These are phyloP conservation scores for Antennarius maculatus DNA, from an alignment of 2,797 vertebrate species.

Conservation along the genomic window DNA sequence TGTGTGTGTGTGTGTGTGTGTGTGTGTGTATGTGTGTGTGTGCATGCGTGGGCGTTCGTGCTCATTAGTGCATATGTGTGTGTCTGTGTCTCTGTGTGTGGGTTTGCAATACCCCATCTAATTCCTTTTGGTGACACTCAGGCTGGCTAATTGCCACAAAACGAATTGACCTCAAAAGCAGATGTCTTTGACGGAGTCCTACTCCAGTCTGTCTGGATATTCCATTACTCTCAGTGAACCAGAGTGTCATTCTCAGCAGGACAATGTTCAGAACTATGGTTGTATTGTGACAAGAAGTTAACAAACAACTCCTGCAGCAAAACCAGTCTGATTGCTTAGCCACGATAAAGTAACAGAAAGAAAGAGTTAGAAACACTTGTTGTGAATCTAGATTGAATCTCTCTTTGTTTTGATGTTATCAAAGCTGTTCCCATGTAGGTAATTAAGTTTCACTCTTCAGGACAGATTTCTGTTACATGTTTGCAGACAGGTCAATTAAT, in stretches of 20 bases:
- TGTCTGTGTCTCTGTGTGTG: neutral
- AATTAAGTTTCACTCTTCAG: too few species aligned
- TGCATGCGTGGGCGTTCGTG: neutral
- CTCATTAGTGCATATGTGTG: too few species aligned
- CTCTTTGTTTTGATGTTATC: too few species aligned
- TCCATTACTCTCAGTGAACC: neutral
- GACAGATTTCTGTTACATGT: too few species aligned
- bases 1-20: neutral
- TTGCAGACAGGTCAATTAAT: too few species aligned
- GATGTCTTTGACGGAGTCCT: neutral
- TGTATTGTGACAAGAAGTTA: too few species aligned
- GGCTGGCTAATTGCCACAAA: constrained; percentile 28
- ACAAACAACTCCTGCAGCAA: too few species aligned
- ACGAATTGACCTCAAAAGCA: constrained; percentile 24
- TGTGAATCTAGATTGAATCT: too few species aligned
- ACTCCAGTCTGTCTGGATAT: neutral
- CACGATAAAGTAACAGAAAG: too few species aligned
- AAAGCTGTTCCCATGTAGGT: too few species aligned
- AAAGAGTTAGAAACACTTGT: too few species aligned
- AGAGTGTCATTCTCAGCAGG: neutral
- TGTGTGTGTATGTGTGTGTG: neutral
- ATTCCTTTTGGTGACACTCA: constrained; percentile 12
- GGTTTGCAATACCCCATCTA: constrained; percentile 4
- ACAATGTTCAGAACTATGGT: neutral
- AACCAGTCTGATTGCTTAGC: too few species aligned